A percentile compares a stretch with the other conserved stretches of the same genome.
phyloP scores from a whole-genome alignment of 2,888 invertebrate species.

The Ellobium chinense region DNA sequence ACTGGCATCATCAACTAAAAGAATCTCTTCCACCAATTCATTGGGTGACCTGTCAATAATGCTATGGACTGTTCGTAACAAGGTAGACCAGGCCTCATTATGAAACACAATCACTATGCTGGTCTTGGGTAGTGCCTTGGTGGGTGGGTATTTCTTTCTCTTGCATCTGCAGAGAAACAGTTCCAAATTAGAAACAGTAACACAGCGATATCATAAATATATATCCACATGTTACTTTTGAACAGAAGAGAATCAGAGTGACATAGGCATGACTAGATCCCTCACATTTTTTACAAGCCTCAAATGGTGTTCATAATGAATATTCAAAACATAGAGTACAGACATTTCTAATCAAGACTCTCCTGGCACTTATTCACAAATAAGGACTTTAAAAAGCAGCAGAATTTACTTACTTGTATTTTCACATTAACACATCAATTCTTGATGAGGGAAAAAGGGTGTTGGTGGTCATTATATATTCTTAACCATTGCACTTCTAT shows the following conservation, averaged over 20 bases:
- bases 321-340: too few species aligned
- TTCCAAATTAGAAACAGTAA: background rate
- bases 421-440: too few species aligned
- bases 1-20: slow-evolving; percentile 98
- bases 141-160: slow-evolving; percentile 77
- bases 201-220: background rate
- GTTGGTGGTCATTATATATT: too few species aligned
- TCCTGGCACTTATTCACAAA: too few species aligned
- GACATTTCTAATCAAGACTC: too few species aligned
- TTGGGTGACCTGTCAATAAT: slow-evolving; percentile 96
- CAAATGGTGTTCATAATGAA: too few species aligned
- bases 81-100: slow-evolving; percentile 99
- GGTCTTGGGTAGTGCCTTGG: slow-evolving; percentile 87
- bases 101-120: slow-evolving; percentile 98
- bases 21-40: slow-evolving; percentile 93
- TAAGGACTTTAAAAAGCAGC: too few species aligned
- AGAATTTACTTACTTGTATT: too few species aligned
- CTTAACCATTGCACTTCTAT: too few species aligned
- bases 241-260: background rate
- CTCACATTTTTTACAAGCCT: background rate
- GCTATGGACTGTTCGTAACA: slow-evolving; percentile 97
- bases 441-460: too few species aligned
- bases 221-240: background rate
- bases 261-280: background rate
- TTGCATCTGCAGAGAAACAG: slow-evolving; percentile 82